phyloP scores from a whole-genome alignment of 2,888 invertebrate species.

The Chloromyia formosa region DNA sequence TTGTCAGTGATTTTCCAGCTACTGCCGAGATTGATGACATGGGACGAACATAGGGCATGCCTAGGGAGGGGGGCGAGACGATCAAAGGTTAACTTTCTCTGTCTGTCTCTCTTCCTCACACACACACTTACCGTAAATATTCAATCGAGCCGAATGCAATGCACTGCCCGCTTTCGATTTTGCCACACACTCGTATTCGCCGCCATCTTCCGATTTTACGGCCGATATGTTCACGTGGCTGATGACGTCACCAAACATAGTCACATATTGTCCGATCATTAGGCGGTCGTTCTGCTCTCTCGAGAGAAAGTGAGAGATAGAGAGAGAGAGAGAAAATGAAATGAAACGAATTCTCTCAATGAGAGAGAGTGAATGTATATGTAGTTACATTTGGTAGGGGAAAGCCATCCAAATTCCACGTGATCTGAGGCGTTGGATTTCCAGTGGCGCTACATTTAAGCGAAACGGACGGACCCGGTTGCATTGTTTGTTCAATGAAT shows the following conservation, averaged over 20 bases:
- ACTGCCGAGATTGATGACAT: conserved; percentile 88
- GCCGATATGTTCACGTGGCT: conserved; percentile 90
- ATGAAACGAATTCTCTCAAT: neutral
- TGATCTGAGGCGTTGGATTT: conserved; percentile 80
- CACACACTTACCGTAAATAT: conserved; percentile 75
- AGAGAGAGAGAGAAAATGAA: neutral
- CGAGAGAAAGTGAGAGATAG: neutral
- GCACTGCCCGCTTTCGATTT: conserved; percentile 81
- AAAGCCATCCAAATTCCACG: conserved; percentile 80
- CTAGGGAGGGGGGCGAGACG: conserved; percentile 54
- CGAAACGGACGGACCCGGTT: conserved; percentile 80
- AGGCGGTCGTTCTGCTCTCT: conserved; percentile 70
- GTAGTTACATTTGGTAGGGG: conserved; percentile 68
- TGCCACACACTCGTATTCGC: conserved; percentile 86
- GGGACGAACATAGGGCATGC: conserved; percentile 83
- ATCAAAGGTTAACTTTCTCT: neutral
- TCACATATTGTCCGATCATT: conserved; percentile 90
- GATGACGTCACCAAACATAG: conserved; percentile 89
- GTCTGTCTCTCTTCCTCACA: neutral
- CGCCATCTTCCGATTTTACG: conserved; percentile 87
- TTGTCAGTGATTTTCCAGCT: conserved; percentile 79
- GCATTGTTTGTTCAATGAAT: conserved; percentile 80
- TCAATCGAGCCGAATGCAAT: conserved; percentile 83
- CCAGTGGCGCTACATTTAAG: conserved; percentile 79
- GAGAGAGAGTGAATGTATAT: too few relatives aligned